Evolutionary conservation across 2,113 vertebrate species (phyloP), one percentile per base, ranked within the genome.

Genomic region (Bagarius yarrelli): DNA sequence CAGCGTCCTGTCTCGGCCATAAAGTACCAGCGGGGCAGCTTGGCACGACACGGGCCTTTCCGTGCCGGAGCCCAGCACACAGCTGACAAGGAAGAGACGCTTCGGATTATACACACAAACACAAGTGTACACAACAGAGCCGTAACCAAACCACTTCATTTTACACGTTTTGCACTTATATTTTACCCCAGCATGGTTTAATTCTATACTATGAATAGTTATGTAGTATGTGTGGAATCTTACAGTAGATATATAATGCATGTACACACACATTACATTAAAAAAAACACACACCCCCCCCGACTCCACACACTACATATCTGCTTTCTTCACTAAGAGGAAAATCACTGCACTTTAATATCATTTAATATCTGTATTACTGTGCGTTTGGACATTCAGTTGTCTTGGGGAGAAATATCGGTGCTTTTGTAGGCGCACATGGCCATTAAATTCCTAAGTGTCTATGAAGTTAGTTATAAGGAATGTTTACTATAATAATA

Each of bases 11-110:
- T 95, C 47, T 93, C 87, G 83, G 94, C 91, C 81, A 95, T 89
- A 95, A 97, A 99, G 94, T 95, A 97, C 98, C 98, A 99, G 85
- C 97, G 96, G 92, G 96, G 91, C 94, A 99, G 94, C 94, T 95
- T 95, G 81, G 93, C 95, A 32, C 91, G 94, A 91, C 98, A 99
- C 0, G 96, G 96, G 87, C 98, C 97, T 0, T 95, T 96, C 91
- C 95, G 94, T 0, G 97, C 95, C 87, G 93, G 94, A 91, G 97
- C 96, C 93, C 96, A 99, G 93, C 98, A 99, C 87, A 98, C 97
- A 82, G 96, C 98, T 98, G 95, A 89, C 92, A 90, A 92, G 88
- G 79, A 78, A 85, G 77, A 86, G 73, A 84, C 50, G 81, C 66
- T 78, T 66, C 40, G 3, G 8, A 50, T 76, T 47, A 72, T 50